Base-by-base conservation (phyloP, 2,797 vertebrate species). In the Anisognathus igniventris region DNA sequence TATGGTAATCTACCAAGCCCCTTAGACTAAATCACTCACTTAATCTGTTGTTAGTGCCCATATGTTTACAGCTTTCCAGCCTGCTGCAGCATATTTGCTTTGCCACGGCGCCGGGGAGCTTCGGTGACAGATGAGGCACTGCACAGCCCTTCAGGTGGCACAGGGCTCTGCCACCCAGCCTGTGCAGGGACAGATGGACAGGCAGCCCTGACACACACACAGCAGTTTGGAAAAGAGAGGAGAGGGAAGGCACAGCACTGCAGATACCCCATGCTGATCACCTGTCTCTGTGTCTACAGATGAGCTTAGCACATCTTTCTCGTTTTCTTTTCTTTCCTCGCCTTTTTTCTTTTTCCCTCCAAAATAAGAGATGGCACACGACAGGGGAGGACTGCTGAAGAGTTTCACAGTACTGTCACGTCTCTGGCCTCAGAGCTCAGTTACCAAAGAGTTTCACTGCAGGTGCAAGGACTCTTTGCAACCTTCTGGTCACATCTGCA, bases 31-130 rank as follows among this genome's bases (percentile, higher is more conserved):
- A 96, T 96, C 94, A 96, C 76, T 95, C 94, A 89, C 72, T 92
- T 96, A 95, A 97, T 97, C 94, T 96, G 91, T 89, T 96, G 95
- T 92, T 95, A 94, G 86, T 91, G 95, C 88, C 96, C 96, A 97
- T 96, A 96, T 97, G 96, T 93, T 96, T 95, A 92, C 92, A 92
- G 88, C 90, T 93, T 93, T 75, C 48, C 78, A 94, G 93, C 66
- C 85, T 87, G 88, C 93, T 93, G 94, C 86, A 94, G 91, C 82
- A 56, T 91, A 90, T 92, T 87, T 84, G 85, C 88, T 92, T 88
- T 90, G 93, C 86, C 71, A 86, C 0, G 8, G 76, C 1, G 3
- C 75, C 1, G 1, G 35, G 81, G 75, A 90, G 53, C 57, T 65
- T 81, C 1, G 12, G 76, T 5, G 8, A 82, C 86, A 94, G 87